These are phyloP conservation scores for Characodon lateralis DNA, from an alignment of 2,797 vertebrate species.

Conservation along the genomic window DNA sequence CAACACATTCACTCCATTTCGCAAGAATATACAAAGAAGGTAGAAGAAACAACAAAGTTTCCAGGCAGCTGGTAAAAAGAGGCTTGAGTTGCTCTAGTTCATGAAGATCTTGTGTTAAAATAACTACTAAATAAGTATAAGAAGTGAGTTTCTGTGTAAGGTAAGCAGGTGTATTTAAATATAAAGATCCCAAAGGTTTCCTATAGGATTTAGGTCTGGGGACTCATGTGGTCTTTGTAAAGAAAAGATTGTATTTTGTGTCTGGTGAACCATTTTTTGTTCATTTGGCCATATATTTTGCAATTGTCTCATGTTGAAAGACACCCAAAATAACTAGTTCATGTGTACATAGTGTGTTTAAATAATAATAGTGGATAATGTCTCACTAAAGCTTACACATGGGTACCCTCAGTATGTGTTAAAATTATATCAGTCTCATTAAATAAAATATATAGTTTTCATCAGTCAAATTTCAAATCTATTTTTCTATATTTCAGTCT, in stretches of 20 bases:
- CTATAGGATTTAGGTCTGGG: too few relatives aligned
- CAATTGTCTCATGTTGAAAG: neutral
- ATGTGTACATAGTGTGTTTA: too few relatives aligned
- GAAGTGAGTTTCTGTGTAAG: neutral
- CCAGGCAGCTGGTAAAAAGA: slow-evolving; percentile 9
- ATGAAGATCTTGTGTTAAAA: neutral
- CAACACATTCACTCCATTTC: slow-evolving; percentile 31
- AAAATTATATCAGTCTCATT: too few relatives aligned
- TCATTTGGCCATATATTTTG: neutral
- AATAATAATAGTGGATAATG: too few relatives aligned
- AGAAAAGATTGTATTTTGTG: too few relatives aligned
- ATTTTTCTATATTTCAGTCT: too few relatives aligned
- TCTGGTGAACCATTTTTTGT: neutral
- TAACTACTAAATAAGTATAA: neutral
- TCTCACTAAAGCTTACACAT: too few relatives aligned
- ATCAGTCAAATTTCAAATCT: too few relatives aligned
- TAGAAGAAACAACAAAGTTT: slow-evolving; percentile 23
- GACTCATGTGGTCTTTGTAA: too few relatives aligned
- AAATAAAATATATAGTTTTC: too few relatives aligned
- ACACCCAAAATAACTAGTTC: neutral
- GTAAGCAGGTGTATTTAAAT: neutral
- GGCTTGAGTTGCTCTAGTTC: neutral
- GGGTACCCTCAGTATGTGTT: too few relatives aligned
- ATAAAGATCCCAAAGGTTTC: neutral
- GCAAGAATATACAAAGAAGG: slow-evolving; percentile 52